Conservation (phyloP, 2,888 invertebrate species). For the Rhogogaster chlorosoma region DNA sequence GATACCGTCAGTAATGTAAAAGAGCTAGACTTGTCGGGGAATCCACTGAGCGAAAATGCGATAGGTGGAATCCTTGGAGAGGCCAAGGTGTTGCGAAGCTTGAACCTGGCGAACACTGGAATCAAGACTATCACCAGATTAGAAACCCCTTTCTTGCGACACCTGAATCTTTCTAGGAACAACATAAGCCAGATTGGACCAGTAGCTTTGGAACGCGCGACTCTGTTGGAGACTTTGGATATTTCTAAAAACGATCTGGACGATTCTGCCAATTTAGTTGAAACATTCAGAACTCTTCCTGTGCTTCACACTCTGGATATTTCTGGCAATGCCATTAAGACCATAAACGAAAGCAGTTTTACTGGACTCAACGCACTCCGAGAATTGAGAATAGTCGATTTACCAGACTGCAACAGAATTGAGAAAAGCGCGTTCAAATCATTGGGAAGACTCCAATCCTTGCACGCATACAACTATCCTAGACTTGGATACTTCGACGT, state of each 20-base stretch:
- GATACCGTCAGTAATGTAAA: constrained; percentile 94
- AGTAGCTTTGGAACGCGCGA: constrained; percentile 88
- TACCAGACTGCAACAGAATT: constrained; percentile 86
- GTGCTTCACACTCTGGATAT: constrained; percentile 88
- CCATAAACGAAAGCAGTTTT: constrained; percentile 89
- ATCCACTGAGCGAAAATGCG: constrained; percentile 88
- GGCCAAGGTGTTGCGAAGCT: constrained; percentile 91
- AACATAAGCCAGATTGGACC: constrained; percentile 84
- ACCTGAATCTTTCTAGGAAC: constrained; percentile 89
- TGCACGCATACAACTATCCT: constrained; percentile 88
- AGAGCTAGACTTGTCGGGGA: constrained; percentile 90
- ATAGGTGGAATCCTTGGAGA: constrained; percentile 89
- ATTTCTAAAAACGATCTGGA: constrained; percentile 86
- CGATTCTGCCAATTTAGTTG: constrained; percentile 79
- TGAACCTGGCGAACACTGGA: constrained; percentile 91
- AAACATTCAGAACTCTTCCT: constrained; percentile 78
- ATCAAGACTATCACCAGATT: constrained; percentile 84
- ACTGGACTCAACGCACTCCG: constrained; percentile 85
- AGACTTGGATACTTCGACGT: constrained; percentile 91
- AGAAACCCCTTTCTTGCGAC: constrained; percentile 91
- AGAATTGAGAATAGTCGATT: constrained; percentile 83
- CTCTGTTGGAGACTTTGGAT: constrained; percentile 88
- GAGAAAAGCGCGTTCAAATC: constrained; percentile 90
- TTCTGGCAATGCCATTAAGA: constrained; percentile 90
- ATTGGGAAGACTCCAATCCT: constrained; percentile 84